phyloP scores from a whole-genome alignment of 2,797 vertebrate species.

The Karalla daura region DNA sequence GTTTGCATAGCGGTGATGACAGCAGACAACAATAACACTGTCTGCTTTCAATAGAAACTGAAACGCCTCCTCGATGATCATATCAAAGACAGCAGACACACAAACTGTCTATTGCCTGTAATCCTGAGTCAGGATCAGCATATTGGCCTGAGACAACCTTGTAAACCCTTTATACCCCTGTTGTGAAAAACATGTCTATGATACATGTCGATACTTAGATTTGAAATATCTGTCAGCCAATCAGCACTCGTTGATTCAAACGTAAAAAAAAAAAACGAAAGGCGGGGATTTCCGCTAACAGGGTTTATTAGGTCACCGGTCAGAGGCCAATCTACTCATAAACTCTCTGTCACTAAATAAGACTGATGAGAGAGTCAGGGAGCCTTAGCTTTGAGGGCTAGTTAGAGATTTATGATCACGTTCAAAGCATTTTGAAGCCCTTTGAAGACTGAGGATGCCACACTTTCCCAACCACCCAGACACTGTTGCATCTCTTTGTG shows the following conservation, averaged over 20 bases:
- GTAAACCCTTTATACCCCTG: background rate
- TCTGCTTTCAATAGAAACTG: background rate
- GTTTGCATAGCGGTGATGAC: no score
- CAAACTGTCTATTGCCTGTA: conserved; percentile 1
- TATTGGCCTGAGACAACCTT: conserved; percentile 1
- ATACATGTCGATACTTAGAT: background rate
- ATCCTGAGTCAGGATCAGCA: conserved; percentile 5
- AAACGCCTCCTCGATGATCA: background rate
- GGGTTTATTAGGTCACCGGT: conserved; percentile 17
- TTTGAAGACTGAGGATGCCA: conserved; percentile 31
- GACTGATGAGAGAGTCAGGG: conserved; percentile 1
- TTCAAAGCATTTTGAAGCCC: conserved; percentile 21
- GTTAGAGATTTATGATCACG: conserved; percentile 41
- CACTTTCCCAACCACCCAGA: background rate
- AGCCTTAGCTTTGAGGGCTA: conserved; percentile 37
- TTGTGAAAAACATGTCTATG: no score
- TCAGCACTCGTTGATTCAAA: conserved; percentile 7
- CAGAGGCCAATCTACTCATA: background rate
- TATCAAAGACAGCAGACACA: background rate
- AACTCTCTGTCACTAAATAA: conserved; percentile 32
- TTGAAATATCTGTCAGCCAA: conserved; percentile 1
- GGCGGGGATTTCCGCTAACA: conserved; percentile 20
- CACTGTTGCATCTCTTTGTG: background rate
- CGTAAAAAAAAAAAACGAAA: background rate
- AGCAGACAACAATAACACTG: no score